Conservation (phyloP, 2,113 vertebrate genomes). For the Petromus typicus region DNA sequence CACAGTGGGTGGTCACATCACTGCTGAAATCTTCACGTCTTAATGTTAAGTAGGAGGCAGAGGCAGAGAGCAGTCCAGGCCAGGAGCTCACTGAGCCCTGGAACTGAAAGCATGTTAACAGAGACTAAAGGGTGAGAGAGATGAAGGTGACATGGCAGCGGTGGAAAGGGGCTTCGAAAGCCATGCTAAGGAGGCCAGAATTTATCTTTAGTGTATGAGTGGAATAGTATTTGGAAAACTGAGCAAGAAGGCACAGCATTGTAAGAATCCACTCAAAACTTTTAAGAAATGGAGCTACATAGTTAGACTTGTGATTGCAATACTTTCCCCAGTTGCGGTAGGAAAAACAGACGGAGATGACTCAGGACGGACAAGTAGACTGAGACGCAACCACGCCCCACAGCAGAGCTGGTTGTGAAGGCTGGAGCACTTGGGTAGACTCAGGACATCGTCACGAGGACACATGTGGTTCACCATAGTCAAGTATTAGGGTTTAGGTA, state of each 20-base stretch:
- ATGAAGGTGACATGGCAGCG: neutral
- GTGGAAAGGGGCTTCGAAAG: neutral
- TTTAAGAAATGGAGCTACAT: neutral
- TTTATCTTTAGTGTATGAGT: neutral
- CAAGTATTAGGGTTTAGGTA: neutral
- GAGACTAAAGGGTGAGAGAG: neutral
- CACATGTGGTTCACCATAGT: neutral
- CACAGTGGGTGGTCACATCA: neutral
- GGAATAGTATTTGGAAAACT: neutral
- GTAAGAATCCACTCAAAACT: neutral
- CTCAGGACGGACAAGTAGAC: neutral
- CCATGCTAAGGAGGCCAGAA: neutral
- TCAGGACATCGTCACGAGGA: slow-evolving; percentile 3
- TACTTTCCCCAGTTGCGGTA: neutral
- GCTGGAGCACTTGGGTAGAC: neutral
- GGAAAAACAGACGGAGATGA: slow-evolving; percentile 6
- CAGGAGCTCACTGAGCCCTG: neutral
- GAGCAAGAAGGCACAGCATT: neutral
- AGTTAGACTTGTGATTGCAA: neutral
- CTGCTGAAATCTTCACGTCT: neutral
- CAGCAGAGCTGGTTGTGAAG: neutral
- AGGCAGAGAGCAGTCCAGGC: neutral
- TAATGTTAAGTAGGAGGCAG: neutral
- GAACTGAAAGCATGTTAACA: neutral
- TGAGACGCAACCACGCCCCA: neutral